These are phyloP conservation scores for Sisor rabdophorus DNA, from an alignment of 2,113 vertebrate genomes.

Conservation along the genomic window DNA sequence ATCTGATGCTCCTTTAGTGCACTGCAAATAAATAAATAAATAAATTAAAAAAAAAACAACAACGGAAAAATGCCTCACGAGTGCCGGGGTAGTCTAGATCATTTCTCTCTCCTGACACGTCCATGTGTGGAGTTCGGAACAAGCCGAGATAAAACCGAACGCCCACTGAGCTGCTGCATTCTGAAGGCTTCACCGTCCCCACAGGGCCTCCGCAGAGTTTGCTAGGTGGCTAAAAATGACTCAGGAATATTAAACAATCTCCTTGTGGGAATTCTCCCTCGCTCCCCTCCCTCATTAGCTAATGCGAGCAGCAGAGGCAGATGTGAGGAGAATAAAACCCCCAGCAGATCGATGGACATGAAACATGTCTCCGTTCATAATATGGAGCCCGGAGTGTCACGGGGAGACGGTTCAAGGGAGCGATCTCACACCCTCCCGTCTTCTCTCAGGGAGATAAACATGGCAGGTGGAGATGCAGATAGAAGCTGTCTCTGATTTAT, in stretches of 20 bases:
- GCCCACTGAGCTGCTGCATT: constrained; percentile 24
- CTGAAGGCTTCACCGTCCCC: constrained; percentile 32
- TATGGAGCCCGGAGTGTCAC: neutral
- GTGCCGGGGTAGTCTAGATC: neutral
- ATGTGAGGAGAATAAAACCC: constrained; percentile 46
- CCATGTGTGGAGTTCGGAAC: neutral
- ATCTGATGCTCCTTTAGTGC: constrained; percentile 63
- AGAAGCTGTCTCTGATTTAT: constrained; percentile 14
- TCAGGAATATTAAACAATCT: constrained; percentile 45
- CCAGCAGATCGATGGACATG: neutral
- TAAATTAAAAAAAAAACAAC: constrained; percentile 13
- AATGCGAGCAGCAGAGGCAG: constrained; percentile 37
- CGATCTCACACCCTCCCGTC: neutral
- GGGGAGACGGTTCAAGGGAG: neutral
- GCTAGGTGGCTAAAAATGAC: constrained; percentile 43
- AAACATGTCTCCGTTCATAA: constrained; percentile 1
- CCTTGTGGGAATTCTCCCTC: constrained; percentile 41
- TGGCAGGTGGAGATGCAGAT: constrained; percentile 4
- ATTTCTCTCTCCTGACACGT: neutral
- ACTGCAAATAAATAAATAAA: no score
- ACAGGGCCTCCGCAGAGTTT: constrained; percentile 28
- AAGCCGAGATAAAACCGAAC: neutral
- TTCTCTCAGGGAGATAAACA: neutral
- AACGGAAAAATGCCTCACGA: constrained; percentile 1
- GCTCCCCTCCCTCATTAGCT: constrained; percentile 44